phyloP scores from a whole-genome alignment of 2,797 vertebrate species.

The Muscicapa comitata region DNA sequence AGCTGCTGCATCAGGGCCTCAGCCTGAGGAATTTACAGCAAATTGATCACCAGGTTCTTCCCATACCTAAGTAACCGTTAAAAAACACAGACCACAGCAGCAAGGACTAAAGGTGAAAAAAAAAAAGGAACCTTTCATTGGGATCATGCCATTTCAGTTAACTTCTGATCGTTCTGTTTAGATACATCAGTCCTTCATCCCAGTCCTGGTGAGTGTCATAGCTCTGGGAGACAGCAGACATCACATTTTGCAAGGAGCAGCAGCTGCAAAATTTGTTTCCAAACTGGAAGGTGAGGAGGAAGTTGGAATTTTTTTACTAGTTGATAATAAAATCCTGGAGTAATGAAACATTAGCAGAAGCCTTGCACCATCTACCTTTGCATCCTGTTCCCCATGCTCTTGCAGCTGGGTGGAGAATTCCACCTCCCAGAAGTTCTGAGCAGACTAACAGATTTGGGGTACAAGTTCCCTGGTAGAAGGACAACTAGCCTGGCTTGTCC shows the following conservation, averaged over 20 bases:
- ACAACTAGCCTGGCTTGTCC: neutral
- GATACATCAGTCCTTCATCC: neutral
- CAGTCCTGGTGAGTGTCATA: rapidly evolving
- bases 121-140: neutral
- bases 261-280: neutral
- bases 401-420: neutral
- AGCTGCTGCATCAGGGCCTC: too few relatives aligned
- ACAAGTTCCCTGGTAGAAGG: neutral
- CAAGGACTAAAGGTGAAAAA: rapidly evolving
- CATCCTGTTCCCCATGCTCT: neutral
- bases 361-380: neutral
- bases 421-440: neutral
- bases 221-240: neutral
- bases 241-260: neutral
- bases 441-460: neutral
- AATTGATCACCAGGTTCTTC: neutral
- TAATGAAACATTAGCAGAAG: neutral
- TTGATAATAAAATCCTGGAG: neutral
- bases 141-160: neutral
- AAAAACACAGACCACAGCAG: neutral
- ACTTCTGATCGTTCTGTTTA: neutral
- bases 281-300: neutral
- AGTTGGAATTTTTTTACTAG: rapidly evolving
- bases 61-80: neutral
- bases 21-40: neutral